A percentile compares a stretch with the other conserved stretches of the same genome.
Conservation (phyloP, 2,797 vertebrate genomes). For the Neoniphon sammara region DNA sequence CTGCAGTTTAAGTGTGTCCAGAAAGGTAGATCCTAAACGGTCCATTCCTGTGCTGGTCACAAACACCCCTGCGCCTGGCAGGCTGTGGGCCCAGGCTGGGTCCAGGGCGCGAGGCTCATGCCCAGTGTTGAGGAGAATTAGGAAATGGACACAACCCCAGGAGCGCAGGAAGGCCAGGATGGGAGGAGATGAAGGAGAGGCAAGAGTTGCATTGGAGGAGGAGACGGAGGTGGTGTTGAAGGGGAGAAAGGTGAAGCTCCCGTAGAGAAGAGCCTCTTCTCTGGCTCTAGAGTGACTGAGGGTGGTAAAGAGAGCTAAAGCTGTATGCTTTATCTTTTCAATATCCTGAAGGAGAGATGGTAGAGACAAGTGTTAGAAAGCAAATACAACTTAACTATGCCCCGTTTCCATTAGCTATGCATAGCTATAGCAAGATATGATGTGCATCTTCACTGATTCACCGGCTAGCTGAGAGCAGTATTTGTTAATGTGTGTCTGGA, state of each 20-base stretch:
- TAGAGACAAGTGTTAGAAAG: neutral
- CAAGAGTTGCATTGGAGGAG: slow-evolving; percentile 51
- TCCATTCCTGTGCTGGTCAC: slow-evolving; percentile 77
- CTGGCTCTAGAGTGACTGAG: slow-evolving; percentile 75
- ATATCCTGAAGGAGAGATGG: slow-evolving; percentile 46
- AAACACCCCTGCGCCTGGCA: slow-evolving; percentile 79
- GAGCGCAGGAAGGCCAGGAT: slow-evolving; percentile 81
- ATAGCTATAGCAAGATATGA: neutral
- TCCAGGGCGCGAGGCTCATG: slow-evolving; percentile 61
- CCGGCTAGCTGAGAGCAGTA: neutral
- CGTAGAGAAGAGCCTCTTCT: slow-evolving; percentile 81
- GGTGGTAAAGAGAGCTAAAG: slow-evolving; percentile 71
- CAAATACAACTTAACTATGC: neutral
- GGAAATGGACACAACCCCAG: slow-evolving; percentile 82
- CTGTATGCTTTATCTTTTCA: slow-evolving; percentile 12
- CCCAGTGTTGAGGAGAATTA: slow-evolving; percentile 79
- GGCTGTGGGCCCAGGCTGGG: slow-evolving; percentile 62
- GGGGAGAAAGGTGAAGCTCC: slow-evolving; percentile 79
- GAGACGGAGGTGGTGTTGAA: slow-evolving; percentile 65
- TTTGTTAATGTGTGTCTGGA: neutral
- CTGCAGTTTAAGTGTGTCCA: slow-evolving; percentile 66
- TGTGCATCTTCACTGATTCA: neutral
- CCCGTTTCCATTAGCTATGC: neutral
- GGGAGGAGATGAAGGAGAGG: slow-evolving; percentile 44
- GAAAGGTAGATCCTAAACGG: slow-evolving; percentile 68